phyloP scores from a whole-genome alignment of 2,797 vertebrate genomes.

The Schizopygopsis pylzovi region DNA sequence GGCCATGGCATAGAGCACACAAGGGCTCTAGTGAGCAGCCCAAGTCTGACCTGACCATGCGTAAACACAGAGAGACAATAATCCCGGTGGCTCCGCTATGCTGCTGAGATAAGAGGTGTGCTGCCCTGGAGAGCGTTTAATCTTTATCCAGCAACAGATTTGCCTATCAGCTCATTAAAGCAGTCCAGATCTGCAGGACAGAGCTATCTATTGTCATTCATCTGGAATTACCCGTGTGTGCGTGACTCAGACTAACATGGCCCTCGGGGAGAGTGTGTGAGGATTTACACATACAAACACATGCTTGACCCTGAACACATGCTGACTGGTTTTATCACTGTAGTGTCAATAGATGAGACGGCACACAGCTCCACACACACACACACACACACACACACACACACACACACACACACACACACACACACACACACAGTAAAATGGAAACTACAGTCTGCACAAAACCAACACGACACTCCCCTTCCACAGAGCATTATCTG shows the following conservation, averaged over 20 bases:
- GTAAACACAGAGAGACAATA: constrained; percentile 61
- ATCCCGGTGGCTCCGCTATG: constrained; percentile 79
- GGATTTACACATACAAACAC: constrained; percentile 31
- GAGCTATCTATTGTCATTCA: constrained; percentile 72
- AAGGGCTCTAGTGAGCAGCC: constrained; percentile 1
- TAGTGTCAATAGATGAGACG: constrained; percentile 25
- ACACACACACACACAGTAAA: constrained; percentile 19
- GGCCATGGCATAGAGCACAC: constrained; percentile 63
- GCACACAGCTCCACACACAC: constrained; percentile 42
- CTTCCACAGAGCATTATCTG: constrained; percentile 3
- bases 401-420: constrained; percentile 14
- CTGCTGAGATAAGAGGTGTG: constrained; percentile 76
- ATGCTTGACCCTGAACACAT: constrained; percentile 32
- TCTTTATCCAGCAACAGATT: constrained; percentile 85
- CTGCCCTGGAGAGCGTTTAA: constrained; percentile 77
- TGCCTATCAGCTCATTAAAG: constrained; percentile 84
- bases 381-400: constrained; percentile 27
- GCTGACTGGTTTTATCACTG: constrained; percentile 55
- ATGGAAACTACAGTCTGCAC: constrained; percentile 7
- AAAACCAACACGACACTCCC: constrained; percentile 35
- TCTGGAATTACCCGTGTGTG: constrained; percentile 57
- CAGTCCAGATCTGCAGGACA: constrained; percentile 64
- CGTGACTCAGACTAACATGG: constrained; percentile 14
- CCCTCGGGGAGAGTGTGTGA: constrained; percentile 31
- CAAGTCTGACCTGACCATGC: constrained; percentile 6